Evolutionary conservation across 2,797 vertebrate species (phyloP).

Genomic region (Pterois miles): DNA sequence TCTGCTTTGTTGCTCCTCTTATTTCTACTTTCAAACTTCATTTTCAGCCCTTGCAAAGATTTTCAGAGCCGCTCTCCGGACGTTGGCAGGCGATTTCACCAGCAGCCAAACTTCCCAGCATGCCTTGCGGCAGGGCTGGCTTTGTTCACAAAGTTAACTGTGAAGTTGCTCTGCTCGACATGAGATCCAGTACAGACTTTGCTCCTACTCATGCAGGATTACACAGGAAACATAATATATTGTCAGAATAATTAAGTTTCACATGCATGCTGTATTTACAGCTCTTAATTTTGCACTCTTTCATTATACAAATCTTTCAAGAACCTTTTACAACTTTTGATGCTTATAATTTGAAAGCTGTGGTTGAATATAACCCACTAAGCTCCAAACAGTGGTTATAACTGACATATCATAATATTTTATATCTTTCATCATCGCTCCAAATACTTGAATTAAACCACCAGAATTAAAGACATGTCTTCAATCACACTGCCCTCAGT

Average conservation of each 20-base stretch:
- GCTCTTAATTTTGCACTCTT: slow-evolving; percentile 9
- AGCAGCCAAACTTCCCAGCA: slow-evolving; percentile 78
- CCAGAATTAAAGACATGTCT: slow-evolving; percentile 39
- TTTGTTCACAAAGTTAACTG: slow-evolving; percentile 76
- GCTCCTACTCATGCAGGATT: slow-evolving; percentile 1
- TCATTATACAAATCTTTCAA: slow-evolving; percentile 12
- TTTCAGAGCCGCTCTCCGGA: slow-evolving; percentile 62
- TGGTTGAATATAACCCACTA: neutral
- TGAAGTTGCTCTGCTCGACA: slow-evolving; percentile 62
- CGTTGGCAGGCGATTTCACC: slow-evolving; percentile 68
- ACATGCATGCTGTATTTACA: slow-evolving; percentile 5
- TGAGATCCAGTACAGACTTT: slow-evolving; percentile 4
- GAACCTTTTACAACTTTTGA: slow-evolving; percentile 17
- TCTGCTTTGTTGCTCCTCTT: slow-evolving; percentile 58
- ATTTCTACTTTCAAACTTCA: slow-evolving; percentile 69
- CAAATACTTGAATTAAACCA: slow-evolving; percentile 41
- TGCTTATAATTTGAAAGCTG: slow-evolving; percentile 26
- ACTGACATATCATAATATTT: slow-evolving; percentile 30
- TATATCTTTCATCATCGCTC: slow-evolving; percentile 46
- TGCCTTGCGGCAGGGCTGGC: slow-evolving; percentile 62
- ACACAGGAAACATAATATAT: neutral
- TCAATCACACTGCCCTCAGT: slow-evolving; percentile 21
- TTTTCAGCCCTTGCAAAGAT: slow-evolving; percentile 67
- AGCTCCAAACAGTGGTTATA: slow-evolving; percentile 9
- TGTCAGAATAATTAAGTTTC: neutral